Evolutionary conservation across 2,113 vertebrate species (phyloP).

Genomic region (Tychaedon coryphoeus): DNA sequence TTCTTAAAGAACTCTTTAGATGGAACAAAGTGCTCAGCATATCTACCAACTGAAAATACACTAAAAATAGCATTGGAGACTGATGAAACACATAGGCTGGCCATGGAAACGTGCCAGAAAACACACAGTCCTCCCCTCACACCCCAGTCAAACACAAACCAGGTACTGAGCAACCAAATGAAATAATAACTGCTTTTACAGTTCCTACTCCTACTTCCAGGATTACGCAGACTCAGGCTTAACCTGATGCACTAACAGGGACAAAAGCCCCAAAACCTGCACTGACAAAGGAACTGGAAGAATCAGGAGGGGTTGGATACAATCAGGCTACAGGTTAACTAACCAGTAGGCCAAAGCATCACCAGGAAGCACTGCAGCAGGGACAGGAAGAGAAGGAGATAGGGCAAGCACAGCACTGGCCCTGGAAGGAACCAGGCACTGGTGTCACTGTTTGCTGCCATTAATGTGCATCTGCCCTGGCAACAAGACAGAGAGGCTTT

Average conservation of each 20-base stretch:
- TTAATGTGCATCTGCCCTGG: background rate
- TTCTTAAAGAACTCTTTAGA: conserved; percentile 38
- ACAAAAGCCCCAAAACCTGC: background rate
- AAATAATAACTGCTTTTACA: conserved; percentile 22
- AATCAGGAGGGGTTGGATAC: background rate
- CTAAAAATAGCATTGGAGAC: conserved; percentile 33
- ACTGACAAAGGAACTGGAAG: conserved; percentile 33
- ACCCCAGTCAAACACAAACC: conserved; percentile 33
- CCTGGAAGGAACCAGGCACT: background rate
- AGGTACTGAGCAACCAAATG: background rate
- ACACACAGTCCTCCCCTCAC: background rate
- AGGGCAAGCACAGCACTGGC: background rate
- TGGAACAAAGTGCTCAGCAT: conserved; percentile 28
- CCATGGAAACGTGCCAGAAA: background rate
- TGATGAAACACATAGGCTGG: conserved; percentile 34
- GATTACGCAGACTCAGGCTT: conserved; percentile 30
- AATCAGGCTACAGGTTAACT: conserved; percentile 30
- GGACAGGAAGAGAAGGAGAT: background rate
- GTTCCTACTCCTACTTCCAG: background rate
- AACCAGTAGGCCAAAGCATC: conserved; percentile 14
- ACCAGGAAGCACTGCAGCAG: conserved; percentile 1
- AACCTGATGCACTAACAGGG: background rate
- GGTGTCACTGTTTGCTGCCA: background rate
- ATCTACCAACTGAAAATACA: conserved; percentile 38
- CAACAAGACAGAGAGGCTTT: conserved; percentile 52